phyloP scores from a whole-genome alignment of 2,113 vertebrate genomes.

The Dipodomys spectabilis region DNA sequence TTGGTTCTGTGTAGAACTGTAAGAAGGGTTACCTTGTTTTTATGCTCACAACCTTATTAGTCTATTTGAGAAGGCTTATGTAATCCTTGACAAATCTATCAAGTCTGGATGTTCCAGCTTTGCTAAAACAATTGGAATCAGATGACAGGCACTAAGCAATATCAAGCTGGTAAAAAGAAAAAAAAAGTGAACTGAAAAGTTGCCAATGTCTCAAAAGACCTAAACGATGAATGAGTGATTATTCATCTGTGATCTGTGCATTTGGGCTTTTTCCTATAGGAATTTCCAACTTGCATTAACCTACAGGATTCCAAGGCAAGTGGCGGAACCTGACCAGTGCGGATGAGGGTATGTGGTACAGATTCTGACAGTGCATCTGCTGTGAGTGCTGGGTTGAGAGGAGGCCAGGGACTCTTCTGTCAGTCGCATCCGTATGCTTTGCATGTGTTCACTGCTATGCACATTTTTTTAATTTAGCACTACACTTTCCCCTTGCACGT shows the following conservation, averaged over 20 bases:
- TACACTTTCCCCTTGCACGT: conserved; percentile 83
- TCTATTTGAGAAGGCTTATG: conserved; percentile 70
- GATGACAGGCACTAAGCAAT: conserved; percentile 45
- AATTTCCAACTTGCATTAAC: conserved; percentile 52
- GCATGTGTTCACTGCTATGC: conserved; percentile 87
- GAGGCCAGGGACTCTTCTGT: conserved; percentile 85
- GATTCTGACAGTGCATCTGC: conserved; percentile 85
- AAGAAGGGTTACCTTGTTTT: conserved; percentile 45
- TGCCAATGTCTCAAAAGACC: background rate
- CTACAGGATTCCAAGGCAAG: conserved; percentile 78
- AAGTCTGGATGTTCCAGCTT: conserved; percentile 26
- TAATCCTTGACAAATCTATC: conserved; percentile 34
- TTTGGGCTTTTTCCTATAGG: conserved; percentile 5
- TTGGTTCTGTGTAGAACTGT: background rate
- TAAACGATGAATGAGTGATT: conserved; percentile 46
- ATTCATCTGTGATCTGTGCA: background rate
- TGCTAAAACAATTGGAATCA: conserved; percentile 49
- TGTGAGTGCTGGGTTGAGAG: conserved; percentile 86
- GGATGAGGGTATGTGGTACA: conserved; percentile 83
- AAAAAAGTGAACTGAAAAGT: conserved; percentile 55
- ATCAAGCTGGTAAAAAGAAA: conserved; percentile 35
- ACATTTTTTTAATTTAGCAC: conserved; percentile 89
- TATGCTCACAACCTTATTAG: conserved; percentile 72
- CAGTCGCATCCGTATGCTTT: conserved; percentile 87
- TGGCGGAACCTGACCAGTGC: conserved; percentile 81